Percentiles rank a stretch among this genome's conserved stretches.
Evolutionary conservation across 2,888 invertebrate species (phyloP).

Genomic region (Ernsta delagoae): DNA sequence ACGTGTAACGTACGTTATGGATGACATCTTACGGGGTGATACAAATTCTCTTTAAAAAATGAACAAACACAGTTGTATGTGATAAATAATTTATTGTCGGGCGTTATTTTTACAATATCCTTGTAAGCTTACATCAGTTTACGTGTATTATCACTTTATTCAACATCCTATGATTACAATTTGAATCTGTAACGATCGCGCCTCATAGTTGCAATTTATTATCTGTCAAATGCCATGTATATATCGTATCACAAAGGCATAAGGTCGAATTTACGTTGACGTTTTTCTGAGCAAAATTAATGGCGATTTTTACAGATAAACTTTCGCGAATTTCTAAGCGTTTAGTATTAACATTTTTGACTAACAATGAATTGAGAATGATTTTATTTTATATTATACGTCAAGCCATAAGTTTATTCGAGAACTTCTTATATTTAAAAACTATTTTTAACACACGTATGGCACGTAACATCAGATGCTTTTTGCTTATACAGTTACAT

Average conservation of each 20-base stretch:
- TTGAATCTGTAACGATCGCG: constrained; percentile 33
- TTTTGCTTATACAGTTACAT: constrained; percentile 43
- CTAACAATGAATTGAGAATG: constrained; percentile 35
- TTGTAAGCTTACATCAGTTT: constrained; percentile 76
- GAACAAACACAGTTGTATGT: constrained; percentile 65
- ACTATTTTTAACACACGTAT: constrained; percentile 67
- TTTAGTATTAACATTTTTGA: constrained; percentile 19
- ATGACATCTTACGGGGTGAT: neutral
- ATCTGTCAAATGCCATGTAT: neutral
- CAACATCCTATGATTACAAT: constrained; percentile 47
- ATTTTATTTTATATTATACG: constrained; percentile 32
- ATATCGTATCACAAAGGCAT: too few relatives aligned
- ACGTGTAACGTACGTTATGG: too few relatives aligned
- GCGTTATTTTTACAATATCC: constrained; percentile 84
- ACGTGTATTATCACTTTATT: constrained; percentile 47
- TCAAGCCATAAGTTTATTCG: constrained; percentile 59
- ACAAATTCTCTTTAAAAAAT: constrained; percentile 37
- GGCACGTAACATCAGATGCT: constrained; percentile 81
- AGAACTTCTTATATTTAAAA: constrained; percentile 53
- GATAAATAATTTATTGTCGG: constrained; percentile 86
- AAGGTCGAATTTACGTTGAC: neutral
- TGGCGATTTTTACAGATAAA: constrained; percentile 25
- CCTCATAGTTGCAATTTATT: constrained; percentile 22
- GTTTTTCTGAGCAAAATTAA: constrained; percentile 6
- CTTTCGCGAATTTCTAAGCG: constrained; percentile 9